Percentiles rank a stretch among this genome's conserved stretches.
These are phyloP conservation scores for Rhopalosiphum padi DNA, from an alignment of 1,140 invertebrate genomes.

Conservation along the genomic window DNA sequence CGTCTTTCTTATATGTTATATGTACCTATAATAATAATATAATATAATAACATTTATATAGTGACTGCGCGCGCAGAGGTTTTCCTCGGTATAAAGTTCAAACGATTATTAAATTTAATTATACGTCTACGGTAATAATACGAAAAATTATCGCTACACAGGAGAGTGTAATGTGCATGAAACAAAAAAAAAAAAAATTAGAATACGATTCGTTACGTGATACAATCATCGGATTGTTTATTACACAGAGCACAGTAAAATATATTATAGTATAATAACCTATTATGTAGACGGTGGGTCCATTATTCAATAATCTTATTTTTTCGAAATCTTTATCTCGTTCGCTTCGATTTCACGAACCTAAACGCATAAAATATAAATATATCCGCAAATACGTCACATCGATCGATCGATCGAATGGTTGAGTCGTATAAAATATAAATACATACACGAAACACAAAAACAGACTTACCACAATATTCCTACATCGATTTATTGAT, in stretches of 20 bases:
- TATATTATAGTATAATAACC: slow-evolving; percentile 1
- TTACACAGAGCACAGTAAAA: not conserved
- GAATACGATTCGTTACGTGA: slow-evolving; percentile 2
- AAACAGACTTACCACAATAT: too few species aligned
- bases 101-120: slow-evolving; percentile 48
- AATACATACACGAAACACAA: too few species aligned
- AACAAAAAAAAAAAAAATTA: not conserved
- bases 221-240: slow-evolving; percentile 47
- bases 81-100: slow-evolving; percentile 6
- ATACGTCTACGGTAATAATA: slow-evolving; percentile 43
- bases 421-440: too few species aligned
- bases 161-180: not conserved
- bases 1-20: not conserved
- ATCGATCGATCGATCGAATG: not conserved
- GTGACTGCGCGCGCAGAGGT: not conserved
- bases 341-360: not conserved
- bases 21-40: slow-evolving; percentile 3
- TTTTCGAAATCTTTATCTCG: slow-evolving; percentile 17
- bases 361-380: not conserved
- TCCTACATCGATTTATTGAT: too few species aligned
- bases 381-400: not conserved
- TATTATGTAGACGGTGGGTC: not conserved
- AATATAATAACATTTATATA: not conserved
- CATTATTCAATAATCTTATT: slow-evolving; percentile 26
- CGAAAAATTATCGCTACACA: slow-evolving; percentile 27